phyloP scores from a whole-genome alignment of 2,888 invertebrate species.

The Aphelenchoides bicaudatus region DNA sequence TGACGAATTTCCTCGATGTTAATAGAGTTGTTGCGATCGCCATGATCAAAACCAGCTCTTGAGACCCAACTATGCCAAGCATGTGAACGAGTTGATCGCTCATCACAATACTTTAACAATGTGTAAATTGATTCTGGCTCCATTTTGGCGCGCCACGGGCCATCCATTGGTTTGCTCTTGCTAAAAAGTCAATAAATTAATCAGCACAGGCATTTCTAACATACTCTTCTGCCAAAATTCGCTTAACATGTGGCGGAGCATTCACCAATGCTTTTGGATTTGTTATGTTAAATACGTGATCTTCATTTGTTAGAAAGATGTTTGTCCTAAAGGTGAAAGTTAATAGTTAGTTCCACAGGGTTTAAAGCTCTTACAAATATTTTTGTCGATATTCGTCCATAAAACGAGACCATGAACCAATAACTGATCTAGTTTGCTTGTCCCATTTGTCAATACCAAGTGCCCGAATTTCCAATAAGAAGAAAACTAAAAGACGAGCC shows the following conservation, averaged over 20 bases:
- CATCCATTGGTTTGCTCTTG: slow-evolving; percentile 44
- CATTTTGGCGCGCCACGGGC: slow-evolving; percentile 54
- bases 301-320: slow-evolving; percentile 53
- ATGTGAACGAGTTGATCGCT: slow-evolving; percentile 41
- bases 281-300: slow-evolving; percentile 41
- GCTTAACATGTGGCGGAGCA: slow-evolving; percentile 54
- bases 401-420: slow-evolving; percentile 52
- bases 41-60: slow-evolving; percentile 46
- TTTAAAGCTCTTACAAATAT: slow-evolving; percentile 46
- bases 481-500: slow-evolving; percentile 51
- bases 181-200: slow-evolving; percentile 15
- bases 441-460: slow-evolving; percentile 49
- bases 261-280: slow-evolving; percentile 42
- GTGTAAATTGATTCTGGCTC: slow-evolving; percentile 49
- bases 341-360: not conserved
- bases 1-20: slow-evolving; percentile 58
- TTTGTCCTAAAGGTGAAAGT: slow-evolving; percentile 44
- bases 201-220: slow-evolving; percentile 20
- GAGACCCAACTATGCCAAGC: slow-evolving; percentile 55
- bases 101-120: slow-evolving; percentile 54
- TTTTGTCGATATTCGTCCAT: slow-evolving; percentile 52
- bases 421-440: slow-evolving; percentile 46
- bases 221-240: slow-evolving; percentile 37
- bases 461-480: slow-evolving; percentile 39
- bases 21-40: slow-evolving; percentile 57